Conservation (phyloP, 1,140 invertebrate species). For the Bombus vancouverensis region DNA sequence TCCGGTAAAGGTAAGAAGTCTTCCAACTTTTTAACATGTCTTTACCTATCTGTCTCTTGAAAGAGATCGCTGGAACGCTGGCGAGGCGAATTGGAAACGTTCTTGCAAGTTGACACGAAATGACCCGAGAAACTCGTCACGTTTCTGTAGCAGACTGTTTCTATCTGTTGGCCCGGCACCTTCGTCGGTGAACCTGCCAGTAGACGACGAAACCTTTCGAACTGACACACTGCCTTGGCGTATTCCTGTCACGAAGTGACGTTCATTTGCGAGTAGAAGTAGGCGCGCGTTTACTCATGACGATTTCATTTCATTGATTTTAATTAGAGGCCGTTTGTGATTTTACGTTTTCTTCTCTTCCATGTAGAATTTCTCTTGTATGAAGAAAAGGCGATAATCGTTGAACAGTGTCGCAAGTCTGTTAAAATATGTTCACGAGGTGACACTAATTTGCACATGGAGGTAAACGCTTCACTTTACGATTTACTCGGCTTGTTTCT, state of each 20-base stretch:
- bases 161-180: neutral
- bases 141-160: constrained; percentile 1
- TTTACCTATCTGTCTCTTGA: neutral
- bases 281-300: constrained; percentile 33
- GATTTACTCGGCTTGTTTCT: too few species aligned
- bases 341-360: neutral
- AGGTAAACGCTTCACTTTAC: too few species aligned
- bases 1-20: neutral
- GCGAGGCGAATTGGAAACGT: constrained; percentile 45
- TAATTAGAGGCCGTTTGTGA: constrained; percentile 10
- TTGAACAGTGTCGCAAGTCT: neutral
- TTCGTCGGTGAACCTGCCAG: neutral
- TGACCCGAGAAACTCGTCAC: constrained; percentile 31
- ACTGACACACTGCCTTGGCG: neutral
- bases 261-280: constrained; percentile 32
- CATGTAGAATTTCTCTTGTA: too few species aligned
- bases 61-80: neutral
- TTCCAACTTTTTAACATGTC: constrained; percentile 2
- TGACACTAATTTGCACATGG: too few species aligned
- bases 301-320: constrained; percentile 19
- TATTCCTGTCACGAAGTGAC: constrained; percentile 27
- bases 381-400: neutral
- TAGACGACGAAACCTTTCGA: neutral
- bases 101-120: constrained; percentile 28
- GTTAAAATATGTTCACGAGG: neutral